These are phyloP conservation scores for Sisor rabdophorus DNA, from an alignment of 2,113 vertebrate genomes.

Conservation along the genomic window DNA sequence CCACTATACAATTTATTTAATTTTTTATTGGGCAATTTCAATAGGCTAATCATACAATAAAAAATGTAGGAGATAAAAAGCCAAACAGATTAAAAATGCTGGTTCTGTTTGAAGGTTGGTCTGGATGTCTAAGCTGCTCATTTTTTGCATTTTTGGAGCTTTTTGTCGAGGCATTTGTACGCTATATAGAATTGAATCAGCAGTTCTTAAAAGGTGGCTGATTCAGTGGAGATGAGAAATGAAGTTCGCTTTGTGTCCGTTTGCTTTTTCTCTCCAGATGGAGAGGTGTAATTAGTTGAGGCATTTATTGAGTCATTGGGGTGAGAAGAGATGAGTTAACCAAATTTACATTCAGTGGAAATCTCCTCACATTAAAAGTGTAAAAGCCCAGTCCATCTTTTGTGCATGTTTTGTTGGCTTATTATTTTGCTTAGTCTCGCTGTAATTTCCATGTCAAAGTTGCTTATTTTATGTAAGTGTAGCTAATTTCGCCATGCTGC, in stretches of 20 bases:
- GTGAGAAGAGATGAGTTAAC: slow-evolving; percentile 30
- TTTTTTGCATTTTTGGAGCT: background rate
- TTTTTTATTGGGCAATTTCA: slow-evolving; percentile 3
- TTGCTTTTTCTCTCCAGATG: slow-evolving; percentile 4
- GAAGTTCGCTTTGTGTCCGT: slow-evolving; percentile 13
- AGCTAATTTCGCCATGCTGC: slow-evolving; percentile 22
- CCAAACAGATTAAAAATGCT: background rate
- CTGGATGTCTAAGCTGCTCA: background rate
- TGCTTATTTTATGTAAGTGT: slow-evolving; percentile 16
- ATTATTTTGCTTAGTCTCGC: slow-evolving; percentile 1
- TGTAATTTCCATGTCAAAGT: slow-evolving; percentile 23
- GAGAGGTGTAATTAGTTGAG: slow-evolving; percentile 27
- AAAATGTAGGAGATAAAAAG: background rate
- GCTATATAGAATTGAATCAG: background rate
- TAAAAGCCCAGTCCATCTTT: slow-evolving; percentile 3
- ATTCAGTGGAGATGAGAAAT: slow-evolving; percentile 13
- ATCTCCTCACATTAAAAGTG: slow-evolving; percentile 20
- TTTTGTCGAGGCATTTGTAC: background rate
- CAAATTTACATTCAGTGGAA: slow-evolving; percentile 28
- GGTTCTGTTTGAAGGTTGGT: slow-evolving; percentile 13
- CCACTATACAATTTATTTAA: background rate
- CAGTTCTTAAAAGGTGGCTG: slow-evolving; percentile 11
- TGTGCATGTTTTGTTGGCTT: background rate
- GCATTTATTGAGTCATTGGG: slow-evolving; percentile 26
- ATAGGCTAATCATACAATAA: slow-evolving; percentile 16